Percentiles rank a stretch among this genome's conserved stretches.
These are phyloP conservation scores for Nemoura dubitans DNA, from an alignment of 2,888 invertebrate species.

Conservation along the genomic window DNA sequence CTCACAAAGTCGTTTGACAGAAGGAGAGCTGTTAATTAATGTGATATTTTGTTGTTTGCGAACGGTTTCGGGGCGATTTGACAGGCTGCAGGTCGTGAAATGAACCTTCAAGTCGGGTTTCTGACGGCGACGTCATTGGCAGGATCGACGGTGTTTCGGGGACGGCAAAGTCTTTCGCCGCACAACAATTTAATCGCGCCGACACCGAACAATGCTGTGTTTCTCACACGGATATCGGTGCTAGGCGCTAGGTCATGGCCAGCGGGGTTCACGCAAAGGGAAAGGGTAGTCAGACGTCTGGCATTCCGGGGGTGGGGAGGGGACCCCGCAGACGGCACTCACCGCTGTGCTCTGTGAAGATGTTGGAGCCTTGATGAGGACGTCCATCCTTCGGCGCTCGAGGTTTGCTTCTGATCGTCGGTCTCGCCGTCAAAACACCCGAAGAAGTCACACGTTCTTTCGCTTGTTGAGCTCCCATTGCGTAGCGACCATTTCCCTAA, in stretches of 20 bases:
- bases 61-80: too few relatives aligned
- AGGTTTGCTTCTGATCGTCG: slow-evolving; percentile 69
- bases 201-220: too few relatives aligned
- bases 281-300: neutral
- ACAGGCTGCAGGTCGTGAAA: too few relatives aligned
- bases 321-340: slow-evolving; percentile 60
- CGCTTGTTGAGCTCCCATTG: slow-evolving; percentile 93
- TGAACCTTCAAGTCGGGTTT: too few relatives aligned
- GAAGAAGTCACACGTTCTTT: slow-evolving; percentile 84
- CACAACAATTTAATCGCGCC: too few relatives aligned
- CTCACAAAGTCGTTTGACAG: too few relatives aligned
- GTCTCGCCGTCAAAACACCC: slow-evolving; percentile 63
- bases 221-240: too few relatives aligned
- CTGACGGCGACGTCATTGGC: too few relatives aligned
- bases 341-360: slow-evolving; percentile 96
- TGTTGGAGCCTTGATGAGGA: slow-evolving; percentile 81
- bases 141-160: too few relatives aligned
- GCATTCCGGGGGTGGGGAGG: neutral
- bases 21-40: too few relatives aligned
- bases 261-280: neutral
- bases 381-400: slow-evolving; percentile 83
- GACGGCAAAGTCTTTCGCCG: too few relatives aligned
- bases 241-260: neutral
- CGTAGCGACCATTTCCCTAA: slow-evolving; percentile 59
- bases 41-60: too few relatives aligned